Evolutionary conservation across 2,888 invertebrate genomes (phyloP), one percentile per base, ranked within the genome.

Genomic region (Ypsolopha sequella): DNA sequence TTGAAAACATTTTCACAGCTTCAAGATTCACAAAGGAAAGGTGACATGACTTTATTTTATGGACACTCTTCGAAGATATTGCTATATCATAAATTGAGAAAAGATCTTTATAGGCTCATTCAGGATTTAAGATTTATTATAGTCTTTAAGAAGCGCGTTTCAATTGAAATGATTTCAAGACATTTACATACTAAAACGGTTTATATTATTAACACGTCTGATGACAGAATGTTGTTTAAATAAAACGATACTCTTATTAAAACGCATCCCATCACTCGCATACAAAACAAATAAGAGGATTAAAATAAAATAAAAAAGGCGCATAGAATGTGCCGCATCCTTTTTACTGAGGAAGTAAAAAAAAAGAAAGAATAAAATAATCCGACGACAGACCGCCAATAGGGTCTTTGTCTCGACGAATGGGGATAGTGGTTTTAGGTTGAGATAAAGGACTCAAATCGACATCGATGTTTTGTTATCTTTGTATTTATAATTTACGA

Each of bases 321-420:
- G 65, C 62, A 63, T 69, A 75, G 73, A 74, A 76, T 73, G 70
- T 73, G 67, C 57, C 69, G 72, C 73, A 71, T 80, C 76, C 73
- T 76, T 69, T 24, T 24, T 67, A 70, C 68, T 60, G 65, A 74
- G 76, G 77, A 79, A 78, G 75, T 75, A 66, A 63, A 69, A 62
- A 66, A 73, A 76, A 71, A 65, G 62, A 60, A 67, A 67, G 73
- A 66, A 73, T 63, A 63, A 9, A 13, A 60, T 52, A 52, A 52
- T 56, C 62, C 66, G 72, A 75, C 73, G 39, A 33, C 48, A 70
- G 69, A 66, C 71, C 73, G 77, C 76, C 78, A 73, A 73, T 74
- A 70, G 69, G 64, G 66, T 61, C 69, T 78, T 77, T 76, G 78
- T 76, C 64, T 75, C 65, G 58, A 60, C 54, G 55, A 60, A 59